A percentile compares a stretch with the other conserved stretches of the same genome.
These are phyloP conservation scores for Operophtera brumata DNA, from an alignment of 2,888 invertebrate genomes.

Conservation along the genomic window DNA sequence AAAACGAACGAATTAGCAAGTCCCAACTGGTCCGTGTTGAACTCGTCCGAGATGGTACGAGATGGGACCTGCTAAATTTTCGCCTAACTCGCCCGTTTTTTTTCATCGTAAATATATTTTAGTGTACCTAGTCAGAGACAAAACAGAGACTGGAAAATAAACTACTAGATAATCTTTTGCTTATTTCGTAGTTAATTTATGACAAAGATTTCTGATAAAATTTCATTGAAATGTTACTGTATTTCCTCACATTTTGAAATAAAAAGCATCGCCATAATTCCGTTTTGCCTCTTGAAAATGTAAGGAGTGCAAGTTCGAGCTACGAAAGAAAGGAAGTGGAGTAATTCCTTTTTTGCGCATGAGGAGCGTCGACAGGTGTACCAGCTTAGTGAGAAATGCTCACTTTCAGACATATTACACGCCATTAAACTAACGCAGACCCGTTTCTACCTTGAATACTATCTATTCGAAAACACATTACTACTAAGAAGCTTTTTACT, in stretches of 20 bases:
- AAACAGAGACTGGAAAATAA: no score
- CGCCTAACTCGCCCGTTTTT: no score
- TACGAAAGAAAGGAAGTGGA: conserved; percentile 33
- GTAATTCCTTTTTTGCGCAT: conserved; percentile 34
- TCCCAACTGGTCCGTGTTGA: no score
- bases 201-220: no score
- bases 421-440: conserved; percentile 42
- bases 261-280: background rate
- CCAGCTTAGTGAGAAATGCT: conserved; percentile 36
- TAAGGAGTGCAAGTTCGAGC: conserved; percentile 30
- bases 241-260: background rate
- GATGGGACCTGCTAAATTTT: no score
- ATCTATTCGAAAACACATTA: background rate
- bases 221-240: background rate
- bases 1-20: no score
- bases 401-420: conserved; percentile 42
- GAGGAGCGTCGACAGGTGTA: conserved; percentile 39
- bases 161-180: no score
- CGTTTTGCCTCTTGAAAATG: conserved; percentile 13
- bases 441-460: conserved; percentile 15
- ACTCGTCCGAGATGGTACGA: no score
- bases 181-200: background rate
- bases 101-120: no score
- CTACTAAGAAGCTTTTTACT: background rate
- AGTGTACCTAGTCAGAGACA: background rate